Base-by-base conservation (phyloP, 2,797 vertebrate species). In the Borostomias antarcticus region DNA sequence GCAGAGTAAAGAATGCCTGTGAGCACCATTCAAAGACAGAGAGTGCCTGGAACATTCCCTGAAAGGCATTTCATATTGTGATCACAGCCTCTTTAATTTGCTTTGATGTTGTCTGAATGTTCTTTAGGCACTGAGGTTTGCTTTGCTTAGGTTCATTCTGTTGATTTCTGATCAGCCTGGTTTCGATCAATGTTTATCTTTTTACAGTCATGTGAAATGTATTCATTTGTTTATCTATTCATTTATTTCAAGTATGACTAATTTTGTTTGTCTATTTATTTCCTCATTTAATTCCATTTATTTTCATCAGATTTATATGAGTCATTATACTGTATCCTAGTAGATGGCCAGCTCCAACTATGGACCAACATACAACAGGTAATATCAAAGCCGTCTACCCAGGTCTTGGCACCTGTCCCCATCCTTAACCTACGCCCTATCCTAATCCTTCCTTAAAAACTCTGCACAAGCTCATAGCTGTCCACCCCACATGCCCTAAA, bases 231-330 rank as follows among this genome's bases (percentile, higher is more conserved):
- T 62, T 74, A 28, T 84, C 78, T 84, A 77, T 78, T 88, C 53
- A 67, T 89, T 89, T 30, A 19, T 57, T 62, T 62, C 43, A 70
- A 84, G n/a, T n/a, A n/a, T n/a, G n/a, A n/a, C n/a, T n/a, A n/a
- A n/a, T n/a, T n/a, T 86, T 87, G 76, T 77, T 82, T 85, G 74
- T 80, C 83, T 84, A 57, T 86, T 85, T 79, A 81, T 88, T 88
- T 77, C 23, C 33, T 89, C 70, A 78, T 89, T 89, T 89, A 76
- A 90, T 88, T 90, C 91, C 85, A 85, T 88, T 91, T 89, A 77
- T 89, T 86, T 89, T 93, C 77, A 89, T 91, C 91, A 92, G 91
- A 93, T 90, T 84, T 88, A 80, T 89, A 87, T 89, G 86, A 86
- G 72, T 89, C 86, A 89, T 92, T 88, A 83, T 83, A 88, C 90